Percentiles rank a stretch among this genome's conserved stretches.
phyloP scores from a whole-genome alignment of 2,113 vertebrate genomes.

The Illadopsis cleaveri region DNA sequence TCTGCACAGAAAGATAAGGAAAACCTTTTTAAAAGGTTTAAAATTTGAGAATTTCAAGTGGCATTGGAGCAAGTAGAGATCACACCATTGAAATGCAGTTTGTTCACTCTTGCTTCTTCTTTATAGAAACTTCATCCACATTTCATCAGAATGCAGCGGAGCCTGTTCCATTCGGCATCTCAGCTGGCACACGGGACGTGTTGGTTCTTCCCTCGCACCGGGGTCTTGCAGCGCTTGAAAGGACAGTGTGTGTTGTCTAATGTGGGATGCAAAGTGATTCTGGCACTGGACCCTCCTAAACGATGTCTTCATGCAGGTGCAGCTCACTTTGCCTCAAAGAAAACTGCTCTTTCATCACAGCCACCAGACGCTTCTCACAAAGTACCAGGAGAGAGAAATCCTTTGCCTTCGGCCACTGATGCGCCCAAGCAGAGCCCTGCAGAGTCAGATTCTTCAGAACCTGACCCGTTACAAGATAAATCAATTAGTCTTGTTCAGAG shows the following conservation, averaged over 20 bases:
- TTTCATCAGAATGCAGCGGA: conserved; percentile 76
- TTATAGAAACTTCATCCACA: conserved; percentile 28
- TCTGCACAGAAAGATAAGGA: not conserved
- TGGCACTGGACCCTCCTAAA: conserved; percentile 42
- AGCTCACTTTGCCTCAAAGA: conserved; percentile 34
- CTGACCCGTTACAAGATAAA: conserved; percentile 92
- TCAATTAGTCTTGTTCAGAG: conserved; percentile 89
- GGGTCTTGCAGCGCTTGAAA: conserved; percentile 46
- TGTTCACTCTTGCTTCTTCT: conserved; percentile 11
- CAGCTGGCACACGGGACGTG: conserved; percentile 61
- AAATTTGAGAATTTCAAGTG: not conserved
- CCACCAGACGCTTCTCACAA: conserved; percentile 1
- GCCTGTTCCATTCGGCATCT: conserved; percentile 65
- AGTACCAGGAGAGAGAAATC: not conserved
- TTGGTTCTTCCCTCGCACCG: conserved; percentile 27
- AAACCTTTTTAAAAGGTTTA: not conserved
- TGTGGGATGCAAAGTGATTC: conserved; percentile 59
- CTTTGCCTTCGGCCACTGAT: not conserved
- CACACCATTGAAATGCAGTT: not conserved
- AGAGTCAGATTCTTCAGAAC: conserved; percentile 63
- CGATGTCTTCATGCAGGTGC: conserved; percentile 69
- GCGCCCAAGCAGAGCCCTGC: conserved; percentile 14
- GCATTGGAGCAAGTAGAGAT: not conserved
- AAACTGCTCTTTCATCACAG: conserved; percentile 24
- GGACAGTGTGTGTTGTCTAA: conserved; percentile 14